phyloP scores from a whole-genome alignment of 2,888 invertebrate species.

The Lysandra bellargus region DNA sequence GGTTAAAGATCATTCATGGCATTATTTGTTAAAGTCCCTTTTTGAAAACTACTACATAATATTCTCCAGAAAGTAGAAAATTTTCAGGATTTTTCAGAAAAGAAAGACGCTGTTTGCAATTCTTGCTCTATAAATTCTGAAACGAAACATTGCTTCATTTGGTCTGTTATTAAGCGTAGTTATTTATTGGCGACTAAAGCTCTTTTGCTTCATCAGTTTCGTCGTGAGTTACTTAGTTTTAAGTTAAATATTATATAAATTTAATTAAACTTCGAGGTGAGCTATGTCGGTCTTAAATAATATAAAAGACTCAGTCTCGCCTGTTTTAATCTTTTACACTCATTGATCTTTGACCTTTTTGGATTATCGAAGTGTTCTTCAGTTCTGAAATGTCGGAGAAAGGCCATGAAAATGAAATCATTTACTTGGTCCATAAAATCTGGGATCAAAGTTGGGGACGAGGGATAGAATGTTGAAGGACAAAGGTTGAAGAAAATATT shows the following conservation, averaged over 20 bases:
- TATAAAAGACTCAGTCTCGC: not conserved
- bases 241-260: no score
- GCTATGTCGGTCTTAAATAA: not conserved
- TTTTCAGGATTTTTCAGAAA: not conserved
- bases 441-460: slow-evolving; percentile 8
- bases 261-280: not conserved
- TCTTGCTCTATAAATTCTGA: not conserved
- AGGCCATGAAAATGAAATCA: not conserved
- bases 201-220: no score
- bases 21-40: no score
- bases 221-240: no score
- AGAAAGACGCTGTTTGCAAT: not conserved
- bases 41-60: no score
- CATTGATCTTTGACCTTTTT: slow-evolving; percentile 18
- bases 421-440: slow-evolving; percentile 16
- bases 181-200: not conserved
- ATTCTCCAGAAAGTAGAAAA: no score
- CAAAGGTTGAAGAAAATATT: not conserved
- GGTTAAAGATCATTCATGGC: not conserved
- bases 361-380: slow-evolving; percentile 16
- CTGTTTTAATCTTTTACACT: not conserved
- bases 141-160: not conserved
- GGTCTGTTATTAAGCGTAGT: not conserved
- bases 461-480: not conserved
- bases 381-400: not conserved